Conservation (phyloP, 2,797 vertebrate genomes). For the Limosa lapponica region DNA sequence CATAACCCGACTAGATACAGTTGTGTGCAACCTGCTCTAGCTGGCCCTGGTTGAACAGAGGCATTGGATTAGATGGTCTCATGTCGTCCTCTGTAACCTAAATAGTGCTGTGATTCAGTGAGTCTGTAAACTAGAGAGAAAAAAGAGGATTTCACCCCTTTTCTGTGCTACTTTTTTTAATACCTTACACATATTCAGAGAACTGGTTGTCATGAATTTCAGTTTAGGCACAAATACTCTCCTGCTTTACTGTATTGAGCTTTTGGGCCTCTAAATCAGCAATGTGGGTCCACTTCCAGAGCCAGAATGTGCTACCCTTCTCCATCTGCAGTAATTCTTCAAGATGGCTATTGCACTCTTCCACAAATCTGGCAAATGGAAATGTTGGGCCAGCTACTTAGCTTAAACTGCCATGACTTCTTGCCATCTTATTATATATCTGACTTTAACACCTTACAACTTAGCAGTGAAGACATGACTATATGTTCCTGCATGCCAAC, state of each 20-base stretch:
- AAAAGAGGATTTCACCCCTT: not conserved
- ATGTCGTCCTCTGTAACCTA: not conserved
- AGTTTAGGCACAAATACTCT: not conserved
- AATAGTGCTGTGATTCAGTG: not conserved
- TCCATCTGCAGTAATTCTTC: not conserved
- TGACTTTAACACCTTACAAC: not conserved
- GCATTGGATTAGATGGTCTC: not conserved
- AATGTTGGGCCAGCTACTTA: not conserved
- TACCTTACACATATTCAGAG: not conserved
- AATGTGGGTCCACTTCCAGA: not conserved
- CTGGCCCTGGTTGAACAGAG: not conserved
- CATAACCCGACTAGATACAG: rapidly evolving
- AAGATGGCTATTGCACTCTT: not conserved
- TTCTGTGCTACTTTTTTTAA: not conserved
- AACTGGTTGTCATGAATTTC: not conserved
- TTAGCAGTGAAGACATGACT: not conserved
- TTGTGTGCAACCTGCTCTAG: not conserved
- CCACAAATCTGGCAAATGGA: not conserved
- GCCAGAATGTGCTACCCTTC: not conserved
- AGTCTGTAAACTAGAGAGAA: not conserved
- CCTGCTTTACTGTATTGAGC: not conserved
- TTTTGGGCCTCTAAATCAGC: not conserved
- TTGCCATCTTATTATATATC: not conserved
- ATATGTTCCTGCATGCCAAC: not conserved
- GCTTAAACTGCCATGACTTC: not conserved